Evolutionary conservation across 2,888 invertebrate species (phyloP).

Genomic region (Acleris emargana): DNA sequence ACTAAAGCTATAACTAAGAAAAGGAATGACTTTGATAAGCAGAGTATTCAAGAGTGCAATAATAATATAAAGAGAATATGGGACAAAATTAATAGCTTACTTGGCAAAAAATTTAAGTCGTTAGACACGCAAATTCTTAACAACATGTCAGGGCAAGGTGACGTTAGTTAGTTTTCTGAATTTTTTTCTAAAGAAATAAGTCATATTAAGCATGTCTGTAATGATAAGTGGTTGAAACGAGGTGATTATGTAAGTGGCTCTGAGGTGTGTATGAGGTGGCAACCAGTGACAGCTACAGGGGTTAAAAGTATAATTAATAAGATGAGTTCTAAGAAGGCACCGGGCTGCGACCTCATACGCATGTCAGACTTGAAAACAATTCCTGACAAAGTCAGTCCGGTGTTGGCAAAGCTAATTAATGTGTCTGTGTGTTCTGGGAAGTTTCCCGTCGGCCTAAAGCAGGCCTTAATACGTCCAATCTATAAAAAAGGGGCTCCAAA

Average conservation of each 20-base stretch:
- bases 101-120: not conserved
- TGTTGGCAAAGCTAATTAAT: no score
- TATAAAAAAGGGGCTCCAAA: not conserved
- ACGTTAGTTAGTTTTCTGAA: not conserved
- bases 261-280: not conserved
- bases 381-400: not conserved
- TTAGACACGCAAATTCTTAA: not conserved
- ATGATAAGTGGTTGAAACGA: not conserved
- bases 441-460: no score
- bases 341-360: not conserved
- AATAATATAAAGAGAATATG: not conserved
- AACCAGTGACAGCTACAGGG: not conserved
- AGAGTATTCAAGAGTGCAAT: not conserved
- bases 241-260: not conserved
- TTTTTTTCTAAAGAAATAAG: not conserved
- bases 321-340: not conserved
- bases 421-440: no score
- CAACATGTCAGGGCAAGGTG: not conserved
- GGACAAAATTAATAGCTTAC: not conserved
- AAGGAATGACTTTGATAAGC: not conserved
- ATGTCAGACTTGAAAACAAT: not conserved
- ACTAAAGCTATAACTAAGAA: not conserved
- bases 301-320: not conserved
- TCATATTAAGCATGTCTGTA: no score
- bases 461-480: no score